Percentiles rank a stretch among this genome's conserved stretches.
These are phyloP conservation scores for Anoplopoma fimbria DNA, from an alignment of 2,113 vertebrate species.

Conservation along the genomic window DNA sequence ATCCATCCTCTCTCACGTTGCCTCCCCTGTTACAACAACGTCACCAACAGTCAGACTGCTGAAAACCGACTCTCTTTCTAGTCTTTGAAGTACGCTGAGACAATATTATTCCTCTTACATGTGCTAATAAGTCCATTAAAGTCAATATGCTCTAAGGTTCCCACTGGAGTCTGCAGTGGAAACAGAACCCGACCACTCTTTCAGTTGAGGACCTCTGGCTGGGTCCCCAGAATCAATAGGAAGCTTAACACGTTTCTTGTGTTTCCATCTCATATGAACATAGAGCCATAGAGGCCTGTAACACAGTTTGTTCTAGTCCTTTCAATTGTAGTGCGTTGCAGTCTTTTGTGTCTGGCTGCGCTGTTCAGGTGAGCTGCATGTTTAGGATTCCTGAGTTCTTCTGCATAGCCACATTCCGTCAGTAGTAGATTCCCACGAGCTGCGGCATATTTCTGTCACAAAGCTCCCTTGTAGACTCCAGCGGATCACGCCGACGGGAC, in stretches of 20 bases:
- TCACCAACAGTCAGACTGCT: conserved; percentile 54
- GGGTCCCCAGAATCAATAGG: conserved; percentile 12
- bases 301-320: not conserved
- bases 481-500: not conserved
- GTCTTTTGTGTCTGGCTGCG: conserved; percentile 2
- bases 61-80: conserved; percentile 40
- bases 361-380: conserved; percentile 37
- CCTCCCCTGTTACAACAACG: conserved; percentile 34
- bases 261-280: conserved; percentile 21
- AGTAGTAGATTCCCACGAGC: conserved; percentile 53
- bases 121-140: conserved; percentile 62
- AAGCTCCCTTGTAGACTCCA: not conserved
- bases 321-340: not conserved
- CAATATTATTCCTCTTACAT: conserved; percentile 68
- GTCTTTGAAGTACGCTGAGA: conserved; percentile 65
- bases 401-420: conserved; percentile 29
- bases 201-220: conserved; percentile 16
- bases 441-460: conserved; percentile 26
- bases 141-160: conserved; percentile 53
- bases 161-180: conserved; percentile 22
- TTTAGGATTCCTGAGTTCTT: conserved; percentile 36
- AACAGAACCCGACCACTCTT: conserved; percentile 18
- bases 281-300: not conserved
- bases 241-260: conserved; percentile 30
- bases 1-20: not conserved